Percentiles rank a stretch among this genome's conserved stretches.
Conservation (phyloP, 2,113 vertebrate species). For the Carettochelys insculpta region DNA sequence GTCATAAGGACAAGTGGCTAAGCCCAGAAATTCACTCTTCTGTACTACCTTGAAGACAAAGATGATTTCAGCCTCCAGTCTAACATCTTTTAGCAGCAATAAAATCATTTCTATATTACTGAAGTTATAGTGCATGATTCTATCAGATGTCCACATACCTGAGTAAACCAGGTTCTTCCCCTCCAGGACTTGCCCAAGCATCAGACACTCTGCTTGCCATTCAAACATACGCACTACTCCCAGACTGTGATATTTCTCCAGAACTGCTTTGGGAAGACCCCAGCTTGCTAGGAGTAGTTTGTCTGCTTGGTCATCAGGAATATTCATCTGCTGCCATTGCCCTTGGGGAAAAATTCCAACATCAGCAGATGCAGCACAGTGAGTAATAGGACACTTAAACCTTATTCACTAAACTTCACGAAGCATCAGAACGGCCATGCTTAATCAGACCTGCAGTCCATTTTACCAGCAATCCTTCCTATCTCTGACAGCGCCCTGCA, state of each 20-base stretch:
- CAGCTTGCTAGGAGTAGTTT: constrained; percentile 91
- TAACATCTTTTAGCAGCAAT: not conserved
- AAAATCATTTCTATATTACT: not conserved
- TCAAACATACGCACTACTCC: constrained; percentile 93
- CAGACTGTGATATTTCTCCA: constrained; percentile 88
- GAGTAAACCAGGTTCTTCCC: constrained; percentile 95
- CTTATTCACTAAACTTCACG: not conserved
- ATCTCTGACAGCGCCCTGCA: not conserved
- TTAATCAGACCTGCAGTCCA: not conserved
- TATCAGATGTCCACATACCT: constrained; percentile 76
- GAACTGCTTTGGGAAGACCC: constrained; percentile 89
- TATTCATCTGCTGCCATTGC: constrained; percentile 69
- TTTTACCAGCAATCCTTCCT: too few species aligned
- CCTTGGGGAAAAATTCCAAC: constrained; percentile 66
- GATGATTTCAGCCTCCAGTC: not conserved
- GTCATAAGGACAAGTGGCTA: not conserved
- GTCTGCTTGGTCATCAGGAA: constrained; percentile 81
- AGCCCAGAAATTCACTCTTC: too few species aligned
- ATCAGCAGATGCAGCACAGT: not conserved
- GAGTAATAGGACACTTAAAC: not conserved
- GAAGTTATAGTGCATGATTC: not conserved
- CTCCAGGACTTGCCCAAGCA: constrained; percentile 87
- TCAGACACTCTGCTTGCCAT: constrained; percentile 97
- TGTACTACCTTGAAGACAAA: not conserved
- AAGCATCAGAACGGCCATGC: not conserved